phyloP scores from a whole-genome alignment of 64 coral and sea anemone genomes.

The Montipora sp. region DNA sequence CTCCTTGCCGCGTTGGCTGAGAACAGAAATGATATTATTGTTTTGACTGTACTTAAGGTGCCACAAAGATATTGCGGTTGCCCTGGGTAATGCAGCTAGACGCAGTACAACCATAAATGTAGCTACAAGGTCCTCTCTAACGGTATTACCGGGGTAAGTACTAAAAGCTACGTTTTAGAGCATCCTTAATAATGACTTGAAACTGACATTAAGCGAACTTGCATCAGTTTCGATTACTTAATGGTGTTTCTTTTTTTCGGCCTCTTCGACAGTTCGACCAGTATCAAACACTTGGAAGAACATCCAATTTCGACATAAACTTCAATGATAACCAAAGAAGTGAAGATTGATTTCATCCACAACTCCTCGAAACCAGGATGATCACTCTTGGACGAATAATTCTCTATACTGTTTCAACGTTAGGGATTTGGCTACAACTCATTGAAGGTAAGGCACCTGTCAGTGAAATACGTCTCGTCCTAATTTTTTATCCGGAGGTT shows the following conservation, averaged over 20 bases:
- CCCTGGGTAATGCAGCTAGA: neutral
- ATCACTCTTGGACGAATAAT: neutral
- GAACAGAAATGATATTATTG: neutral
- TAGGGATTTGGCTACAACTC: neutral
- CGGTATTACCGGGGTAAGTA: too few relatives aligned
- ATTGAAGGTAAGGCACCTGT: neutral
- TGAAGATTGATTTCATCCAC: too few relatives aligned
- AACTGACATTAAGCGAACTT: too few relatives aligned
- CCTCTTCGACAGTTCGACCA: neutral
- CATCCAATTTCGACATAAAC: neutral
- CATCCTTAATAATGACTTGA: too few relatives aligned
- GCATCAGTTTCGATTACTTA: too few relatives aligned
- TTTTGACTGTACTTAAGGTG: neutral
- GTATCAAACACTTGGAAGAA: neutral
- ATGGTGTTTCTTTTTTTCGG: neutral
- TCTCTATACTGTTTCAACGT: neutral
- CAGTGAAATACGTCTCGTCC: neutral
- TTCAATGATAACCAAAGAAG: neutral
- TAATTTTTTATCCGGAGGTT: too few relatives aligned
- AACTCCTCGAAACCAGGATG: neutral
- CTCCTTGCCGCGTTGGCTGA: too few relatives aligned
- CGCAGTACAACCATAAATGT: too few relatives aligned
- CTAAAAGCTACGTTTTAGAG: too few relatives aligned
- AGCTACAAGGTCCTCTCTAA: too few relatives aligned
- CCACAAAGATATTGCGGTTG: neutral